These are phyloP conservation scores for Acropternis orthonyx DNA, from an alignment of 2,797 vertebrate genomes.

Conservation along the genomic window DNA sequence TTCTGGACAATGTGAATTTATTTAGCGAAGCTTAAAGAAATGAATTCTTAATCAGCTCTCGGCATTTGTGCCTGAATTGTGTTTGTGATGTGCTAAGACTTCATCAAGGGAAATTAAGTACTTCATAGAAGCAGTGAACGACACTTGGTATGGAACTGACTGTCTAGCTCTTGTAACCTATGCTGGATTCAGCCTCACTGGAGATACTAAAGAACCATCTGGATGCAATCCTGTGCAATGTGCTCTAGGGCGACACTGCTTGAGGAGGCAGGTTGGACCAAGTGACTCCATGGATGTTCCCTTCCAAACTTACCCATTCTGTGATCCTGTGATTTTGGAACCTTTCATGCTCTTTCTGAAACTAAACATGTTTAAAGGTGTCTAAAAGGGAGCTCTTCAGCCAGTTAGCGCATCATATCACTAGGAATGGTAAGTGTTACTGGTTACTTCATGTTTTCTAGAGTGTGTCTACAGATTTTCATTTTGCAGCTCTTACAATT, in stretches of 20 bases:
- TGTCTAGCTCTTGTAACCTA: neutral
- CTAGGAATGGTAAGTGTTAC: neutral
- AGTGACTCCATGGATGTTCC: neutral
- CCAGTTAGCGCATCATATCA: neutral
- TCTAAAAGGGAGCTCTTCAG: neutral
- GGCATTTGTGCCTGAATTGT: neutral
- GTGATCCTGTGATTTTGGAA: neutral
- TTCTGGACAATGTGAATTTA: neutral
- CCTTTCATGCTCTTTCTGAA: neutral
- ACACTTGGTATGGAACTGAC: neutral
- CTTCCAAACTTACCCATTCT: neutral
- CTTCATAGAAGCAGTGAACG: neutral
- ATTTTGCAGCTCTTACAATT: slow-evolving; percentile 38
- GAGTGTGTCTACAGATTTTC: neutral
- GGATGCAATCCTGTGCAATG: neutral
- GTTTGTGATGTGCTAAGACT: neutral
- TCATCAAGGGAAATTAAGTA: neutral
- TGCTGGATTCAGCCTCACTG: neutral
- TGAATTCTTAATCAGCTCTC: neutral
- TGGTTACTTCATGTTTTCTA: neutral
- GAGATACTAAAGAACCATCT: neutral
- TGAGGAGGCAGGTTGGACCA: neutral
- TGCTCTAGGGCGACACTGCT: neutral
- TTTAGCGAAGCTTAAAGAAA: neutral
- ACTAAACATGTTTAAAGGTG: neutral